Base-by-base conservation (phyloP, 2,113 vertebrate species). In the Petrocephalus microphthalmus region DNA sequence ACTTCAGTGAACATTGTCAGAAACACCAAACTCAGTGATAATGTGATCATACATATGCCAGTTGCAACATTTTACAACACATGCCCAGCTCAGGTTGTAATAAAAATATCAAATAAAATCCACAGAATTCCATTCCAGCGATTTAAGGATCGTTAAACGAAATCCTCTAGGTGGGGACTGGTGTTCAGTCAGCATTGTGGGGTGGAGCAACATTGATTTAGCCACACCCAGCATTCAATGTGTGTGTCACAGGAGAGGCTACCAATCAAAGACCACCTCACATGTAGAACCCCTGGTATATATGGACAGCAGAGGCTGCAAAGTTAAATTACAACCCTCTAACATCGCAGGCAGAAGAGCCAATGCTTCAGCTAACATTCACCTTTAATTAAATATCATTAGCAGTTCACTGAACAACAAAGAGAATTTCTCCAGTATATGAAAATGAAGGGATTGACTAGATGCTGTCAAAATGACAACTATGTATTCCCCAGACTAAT, bases 21-120 rank as follows among this genome's bases (percentile, higher is more conserved):
- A 25, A 22, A 84, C 42, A 49, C 82, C 22, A 45, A 17, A 51
- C 10, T 7, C 1, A n/a, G 82, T 84, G 42, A 49, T 84, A 22
- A 84, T 52, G 45, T 84, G 82, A 84, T 84, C 45, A 52, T 8
- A 51, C 20, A 11, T 84, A 22, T 29, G 6, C 15, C 10, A 54
- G 2, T 19, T 37, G 17, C 17, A 20, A 51, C n/a, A 54, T 53
- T 56, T 29, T 52, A 54, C 25, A 85, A 85, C 29, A 15, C 25
- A 85, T 11, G 47, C 67, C 29, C 67, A n/a, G n/a, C n/a, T n/a
- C 45, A 74, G 85, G 83, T 84, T 88, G 60, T 85, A 85, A 88
- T 88, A 88, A 88, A 20, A 88, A 52, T 22, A 88, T 22, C 37
- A 88, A 88, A 88, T 81, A 88, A 33, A 88, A 60, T 22, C 10